Evolutionary conservation across 2,113 vertebrate species (phyloP), one percentile per base, ranked within the genome.

Genomic region (Aegithalos caudatus): DNA sequence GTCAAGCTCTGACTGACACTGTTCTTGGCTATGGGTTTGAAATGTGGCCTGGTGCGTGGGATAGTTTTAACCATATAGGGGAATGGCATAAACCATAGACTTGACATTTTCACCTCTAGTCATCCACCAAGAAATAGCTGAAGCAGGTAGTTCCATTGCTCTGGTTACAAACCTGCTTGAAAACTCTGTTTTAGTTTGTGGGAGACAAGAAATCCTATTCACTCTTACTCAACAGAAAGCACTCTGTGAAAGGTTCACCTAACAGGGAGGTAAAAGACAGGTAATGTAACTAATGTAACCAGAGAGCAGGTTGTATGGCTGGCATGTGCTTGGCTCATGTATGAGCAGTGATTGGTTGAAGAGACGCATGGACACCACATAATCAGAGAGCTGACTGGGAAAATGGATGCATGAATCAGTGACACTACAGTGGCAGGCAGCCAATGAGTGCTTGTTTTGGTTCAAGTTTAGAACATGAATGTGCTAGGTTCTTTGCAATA

Each of bases 31-130:
- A 18, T 64, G 44, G 45, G 62, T 86, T 90, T 88, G 58, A 73
- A 58, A 57, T 16, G 31, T 72, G 57, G 67, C 28, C n/a, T 69
- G 18, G 13, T 82, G 88, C 79, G 54, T 20, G 14, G 21, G 50
- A 50, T 80, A 66, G 72, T 90, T 97, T 94, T 93, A 94, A 82
- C 71, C 47, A 37, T 73, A 48, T 83, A 66, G 84, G 48, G 35
- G 38, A 88, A 88, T 40, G 18, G 31, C 54, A 65, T 40, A 56
- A 80, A 47, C 44, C 1, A 1, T 21, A 58, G 27, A 14, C 28
- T 31, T 54, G 28, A 42, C 2, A 3, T 31, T 88, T 90, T 70
- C 28, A 3, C 0, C 23, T 69, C 31, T 44, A 85, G 27, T n/a
- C 40, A 65, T 79, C 27, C 23, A 72, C 17, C 12, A 62, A 71